Base-by-base conservation (phyloP, 2,888 invertebrate species). In the Melitaea athalia region DNA sequence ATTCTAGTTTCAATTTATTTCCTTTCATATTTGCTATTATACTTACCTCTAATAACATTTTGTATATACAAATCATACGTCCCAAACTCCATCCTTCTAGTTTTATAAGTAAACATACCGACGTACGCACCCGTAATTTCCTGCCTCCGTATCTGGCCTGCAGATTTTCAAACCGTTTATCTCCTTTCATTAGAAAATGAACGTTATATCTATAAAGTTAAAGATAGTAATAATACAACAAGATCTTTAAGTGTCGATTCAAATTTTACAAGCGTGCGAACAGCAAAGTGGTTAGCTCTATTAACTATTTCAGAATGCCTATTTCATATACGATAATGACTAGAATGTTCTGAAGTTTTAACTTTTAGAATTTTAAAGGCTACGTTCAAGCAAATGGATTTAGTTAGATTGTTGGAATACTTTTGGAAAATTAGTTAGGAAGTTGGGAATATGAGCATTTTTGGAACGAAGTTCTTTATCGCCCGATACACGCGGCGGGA, bases 221-320 rank as follows among this genome's bases (percentile, higher is more conserved):
- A 14, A 33, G 53, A 33, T 14, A 7, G 33, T 33, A 55, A 31
- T 55, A 31, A 5, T 6, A 12, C 14, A n/a, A 31, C 53, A 33
- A 55, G n/a, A 31, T 5, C 14, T 55, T n/a, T 65, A 15, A 63
- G 47, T 62, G 69, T 69, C 63, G 60, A 69, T 70, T 70, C 65
- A 69, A 70, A 72, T 70, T 73, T 74, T 72, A 72, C 69, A 71
- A 71, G 68, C 71, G 65, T 72, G 70, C 63, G 70, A 72, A 55
- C 69, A 64, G 66, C 59, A 67, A 67, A 72, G 69, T 68, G 67
- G 73, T 72, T 59, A 67, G 68, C 6, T 47, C 47, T 71, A 68
- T 68, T 68, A 68, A 68, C 68, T 71, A 71, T 66, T 71, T 66
- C 65, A 64, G 68, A 65, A 59, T 68, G 59, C 59, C 59, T 66